phyloP scores from a whole-genome alignment of 1,140 invertebrate species.

The Manduca sexta region DNA sequence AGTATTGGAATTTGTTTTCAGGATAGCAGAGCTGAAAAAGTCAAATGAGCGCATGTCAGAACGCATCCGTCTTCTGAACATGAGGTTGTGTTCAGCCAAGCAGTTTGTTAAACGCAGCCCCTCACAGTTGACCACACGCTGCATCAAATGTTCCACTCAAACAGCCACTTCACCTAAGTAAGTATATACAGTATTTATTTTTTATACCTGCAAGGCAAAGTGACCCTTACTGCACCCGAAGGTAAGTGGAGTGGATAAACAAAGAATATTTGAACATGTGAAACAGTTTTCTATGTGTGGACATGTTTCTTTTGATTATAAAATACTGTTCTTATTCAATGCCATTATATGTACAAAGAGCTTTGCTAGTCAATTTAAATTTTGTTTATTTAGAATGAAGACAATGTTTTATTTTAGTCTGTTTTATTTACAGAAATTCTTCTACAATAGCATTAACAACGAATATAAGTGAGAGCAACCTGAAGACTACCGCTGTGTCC shows the following conservation, averaged over 20 bases:
- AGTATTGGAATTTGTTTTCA: slow-evolving; percentile 13
- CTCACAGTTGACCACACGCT: slow-evolving; percentile 13
- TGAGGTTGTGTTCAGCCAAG: slow-evolving; percentile 50
- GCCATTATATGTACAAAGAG: too few species aligned
- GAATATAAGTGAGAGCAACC: slow-evolving; percentile 25
- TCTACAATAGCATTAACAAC: slow-evolving; percentile 27
- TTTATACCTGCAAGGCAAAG: too few species aligned
- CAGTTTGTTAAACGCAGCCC: slow-evolving; percentile 41
- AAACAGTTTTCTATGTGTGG: background rate
- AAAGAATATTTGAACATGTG: background rate
- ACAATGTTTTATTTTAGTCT: background rate
- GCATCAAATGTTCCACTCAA: slow-evolving; percentile 25
- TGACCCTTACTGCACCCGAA: too few species aligned
- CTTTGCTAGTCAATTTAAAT: too few species aligned
- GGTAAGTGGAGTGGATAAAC: background rate
- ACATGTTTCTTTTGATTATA: background rate
- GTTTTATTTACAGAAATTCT: slow-evolving; percentile 29
- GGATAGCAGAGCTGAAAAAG: slow-evolving; percentile 42
- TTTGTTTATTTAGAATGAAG: too few species aligned
- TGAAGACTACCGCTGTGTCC: slow-evolving; percentile 18
- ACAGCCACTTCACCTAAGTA: slow-evolving; percentile 29
- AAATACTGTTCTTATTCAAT: too few species aligned
- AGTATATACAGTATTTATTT: slow-evolving; percentile 10
- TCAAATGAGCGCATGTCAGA: slow-evolving; percentile 39
- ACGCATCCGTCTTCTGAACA: slow-evolving; percentile 39